These are phyloP conservation scores for Aurelia aurita DNA, from an alignment of 30 jellyfish, hydroid and myxozoan species.

Conservation along the genomic window DNA sequence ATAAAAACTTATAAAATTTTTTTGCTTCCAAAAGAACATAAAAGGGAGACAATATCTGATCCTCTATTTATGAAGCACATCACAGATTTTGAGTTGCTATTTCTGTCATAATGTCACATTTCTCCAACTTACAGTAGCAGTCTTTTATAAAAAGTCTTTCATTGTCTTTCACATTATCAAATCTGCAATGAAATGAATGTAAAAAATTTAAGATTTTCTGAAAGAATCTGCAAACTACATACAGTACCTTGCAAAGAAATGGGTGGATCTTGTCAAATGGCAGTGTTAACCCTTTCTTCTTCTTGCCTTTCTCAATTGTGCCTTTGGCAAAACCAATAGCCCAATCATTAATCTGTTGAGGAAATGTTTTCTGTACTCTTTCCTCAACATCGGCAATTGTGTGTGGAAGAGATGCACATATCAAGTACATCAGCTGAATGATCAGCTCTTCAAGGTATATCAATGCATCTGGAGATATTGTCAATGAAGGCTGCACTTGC, in stretches of 20 bases:
- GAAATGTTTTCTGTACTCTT: conserved; percentile 82
- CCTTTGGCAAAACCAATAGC: conserved; percentile 91
- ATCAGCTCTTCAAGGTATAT: conserved; percentile 87
- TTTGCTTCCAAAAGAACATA: too few species aligned
- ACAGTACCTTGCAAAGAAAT: conserved; percentile 86
- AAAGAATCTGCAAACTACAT: not conserved
- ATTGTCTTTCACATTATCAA: too few species aligned
- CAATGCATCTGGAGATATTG: conserved; percentile 86
- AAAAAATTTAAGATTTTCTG: too few species aligned
- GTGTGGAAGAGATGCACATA: conserved; percentile 80
- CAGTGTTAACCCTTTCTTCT: conserved; percentile 76
- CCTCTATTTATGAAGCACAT: too few species aligned
- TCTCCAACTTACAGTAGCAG: too few species aligned
- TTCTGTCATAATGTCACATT: too few species aligned
- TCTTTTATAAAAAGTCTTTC: too few species aligned
- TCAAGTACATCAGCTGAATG: conserved; percentile 76
- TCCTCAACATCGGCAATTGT: conserved; percentile 86
- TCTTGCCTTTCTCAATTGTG: conserved; percentile 85
- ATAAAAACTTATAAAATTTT: too few species aligned
- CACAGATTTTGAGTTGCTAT: too few species aligned
- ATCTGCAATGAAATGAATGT: too few species aligned
- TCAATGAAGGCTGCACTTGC: conserved; percentile 92
- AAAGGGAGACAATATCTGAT: too few species aligned
- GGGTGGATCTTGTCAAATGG: conserved; percentile 93
- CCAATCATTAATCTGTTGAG: conserved; percentile 93